Evolutionary conservation across 1,140 invertebrate genomes (phyloP).

Genomic region (Drosophila busckii): DNA sequence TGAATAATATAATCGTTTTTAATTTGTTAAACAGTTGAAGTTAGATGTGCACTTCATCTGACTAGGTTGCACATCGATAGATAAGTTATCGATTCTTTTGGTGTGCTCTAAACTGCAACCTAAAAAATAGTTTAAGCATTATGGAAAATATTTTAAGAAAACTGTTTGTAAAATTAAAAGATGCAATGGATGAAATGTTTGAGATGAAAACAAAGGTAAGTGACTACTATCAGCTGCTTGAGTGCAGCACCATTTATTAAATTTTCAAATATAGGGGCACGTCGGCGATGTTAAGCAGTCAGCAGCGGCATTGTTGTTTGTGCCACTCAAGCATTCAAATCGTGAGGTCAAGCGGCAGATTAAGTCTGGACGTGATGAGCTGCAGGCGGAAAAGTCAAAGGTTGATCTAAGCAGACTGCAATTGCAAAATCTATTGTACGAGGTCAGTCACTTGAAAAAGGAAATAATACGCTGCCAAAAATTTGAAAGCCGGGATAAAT

Average conservation of each 20-base stretch:
- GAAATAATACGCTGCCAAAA: slow-evolving; percentile 96
- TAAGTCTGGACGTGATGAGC: slow-evolving; percentile 88
- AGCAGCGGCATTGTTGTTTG: slow-evolving; percentile 86
- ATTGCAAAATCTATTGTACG: slow-evolving; percentile 96
- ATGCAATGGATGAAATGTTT: slow-evolving; percentile 38
- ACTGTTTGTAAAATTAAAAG: slow-evolving; percentile 45
- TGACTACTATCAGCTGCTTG: not conserved
- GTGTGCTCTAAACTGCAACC: not conserved
- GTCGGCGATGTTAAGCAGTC: slow-evolving; percentile 84
- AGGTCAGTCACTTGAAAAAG: slow-evolving; percentile 94
- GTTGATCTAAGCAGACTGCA: slow-evolving; percentile 94
- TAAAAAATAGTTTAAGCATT: not conserved
- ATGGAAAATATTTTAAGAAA: slow-evolving; percentile 52
- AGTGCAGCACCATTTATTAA: not conserved
- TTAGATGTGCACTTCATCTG: no score
- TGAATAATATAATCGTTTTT: no score
- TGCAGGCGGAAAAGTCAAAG: slow-evolving; percentile 88
- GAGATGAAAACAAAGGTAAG: slow-evolving; percentile 36
- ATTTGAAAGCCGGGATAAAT: slow-evolving; percentile 97
- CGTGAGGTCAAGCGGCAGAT: slow-evolving; percentile 92
- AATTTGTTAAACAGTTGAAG: no score
- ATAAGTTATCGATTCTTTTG: not conserved
- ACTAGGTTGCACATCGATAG: no score
- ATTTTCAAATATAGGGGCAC: slow-evolving; percentile 30
- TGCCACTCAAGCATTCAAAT: slow-evolving; percentile 93